phyloP scores from a whole-genome alignment of 37 sponge, comb jelly and placozoan genomes.

The Bolinopsis microptera region DNA sequence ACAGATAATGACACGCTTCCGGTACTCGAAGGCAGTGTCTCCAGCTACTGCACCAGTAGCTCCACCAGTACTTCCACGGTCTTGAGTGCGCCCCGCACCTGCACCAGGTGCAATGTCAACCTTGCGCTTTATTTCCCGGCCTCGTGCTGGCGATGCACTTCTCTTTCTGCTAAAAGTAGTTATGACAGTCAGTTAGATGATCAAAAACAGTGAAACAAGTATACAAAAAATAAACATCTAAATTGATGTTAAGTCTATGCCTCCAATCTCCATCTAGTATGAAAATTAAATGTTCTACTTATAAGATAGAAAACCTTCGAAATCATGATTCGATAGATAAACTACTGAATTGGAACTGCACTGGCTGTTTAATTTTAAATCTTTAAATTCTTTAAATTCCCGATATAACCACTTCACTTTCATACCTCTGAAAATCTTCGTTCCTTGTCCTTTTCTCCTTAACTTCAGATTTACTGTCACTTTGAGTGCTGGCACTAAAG shows the following conservation, averaged over 20 bases:
- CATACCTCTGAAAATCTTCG: conserved; percentile 11
- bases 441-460: conserved; percentile 26
- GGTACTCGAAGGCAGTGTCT: neutral
- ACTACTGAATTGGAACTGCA: too few relatives aligned
- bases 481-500: neutral
- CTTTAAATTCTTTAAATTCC: too few relatives aligned
- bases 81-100: neutral
- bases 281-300: too few relatives aligned
- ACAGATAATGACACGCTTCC: conserved; percentile 36
- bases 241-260: too few relatives aligned
- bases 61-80: neutral
- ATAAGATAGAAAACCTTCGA: too few relatives aligned
- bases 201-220: too few relatives aligned
- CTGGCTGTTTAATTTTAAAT: too few relatives aligned
- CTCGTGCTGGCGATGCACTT: neutral
- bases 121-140: conserved; percentile 24
- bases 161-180: neutral
- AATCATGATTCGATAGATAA: too few relatives aligned
- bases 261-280: too few relatives aligned
- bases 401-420: too few relatives aligned
- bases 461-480: neutral
- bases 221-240: too few relatives aligned
- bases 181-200: too few relatives aligned
- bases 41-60: neutral
- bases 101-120: neutral